These are phyloP conservation scores for Neoitamus cyanurus DNA, from an alignment of 2,888 invertebrate species.

Conservation along the genomic window DNA sequence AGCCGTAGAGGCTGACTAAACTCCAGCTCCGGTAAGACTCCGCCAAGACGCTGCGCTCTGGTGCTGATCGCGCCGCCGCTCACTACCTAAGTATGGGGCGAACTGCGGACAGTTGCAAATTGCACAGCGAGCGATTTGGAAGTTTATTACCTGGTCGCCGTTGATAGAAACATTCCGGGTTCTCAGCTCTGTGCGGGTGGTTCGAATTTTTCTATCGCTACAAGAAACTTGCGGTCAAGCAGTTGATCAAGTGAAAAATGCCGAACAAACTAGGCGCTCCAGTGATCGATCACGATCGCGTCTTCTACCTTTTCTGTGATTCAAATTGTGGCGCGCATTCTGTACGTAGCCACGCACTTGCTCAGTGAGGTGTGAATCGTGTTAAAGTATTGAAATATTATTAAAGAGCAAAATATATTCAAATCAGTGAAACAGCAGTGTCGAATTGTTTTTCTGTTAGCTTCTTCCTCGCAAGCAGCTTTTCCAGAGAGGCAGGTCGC, in stretches of 20 bases:
- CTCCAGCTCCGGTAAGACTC: constrained; percentile 4
- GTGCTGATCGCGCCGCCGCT: neutral
- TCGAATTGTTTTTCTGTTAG: constrained; percentile 1
- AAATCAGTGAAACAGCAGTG: neutral
- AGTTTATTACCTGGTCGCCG: neutral
- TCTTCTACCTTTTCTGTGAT: neutral
- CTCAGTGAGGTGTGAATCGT: neutral
- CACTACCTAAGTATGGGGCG: neutral
- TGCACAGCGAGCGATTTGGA: constrained; percentile 50
- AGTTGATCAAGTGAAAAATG: neutral
- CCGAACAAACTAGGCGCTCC: neutral
- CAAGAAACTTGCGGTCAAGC: neutral
- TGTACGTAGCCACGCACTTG: neutral
- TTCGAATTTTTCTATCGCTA: neutral
- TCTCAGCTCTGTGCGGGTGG: neutral
- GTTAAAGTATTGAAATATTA: neutral
- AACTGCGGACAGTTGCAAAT: constrained; percentile 47
- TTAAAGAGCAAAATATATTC: neutral
- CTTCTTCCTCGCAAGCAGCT: neutral
- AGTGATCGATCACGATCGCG: neutral
- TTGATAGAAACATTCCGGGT: neutral
- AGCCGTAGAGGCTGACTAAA: constrained; percentile 22
- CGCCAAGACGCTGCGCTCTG: neutral
- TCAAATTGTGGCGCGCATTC: constrained; percentile 5
- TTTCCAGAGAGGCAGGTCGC: neutral